A percentile compares a stretch with the other conserved stretches of the same genome.
phyloP scores from a whole-genome alignment of 2,797 vertebrate genomes.

The Notoglanidium macrostoma region DNA sequence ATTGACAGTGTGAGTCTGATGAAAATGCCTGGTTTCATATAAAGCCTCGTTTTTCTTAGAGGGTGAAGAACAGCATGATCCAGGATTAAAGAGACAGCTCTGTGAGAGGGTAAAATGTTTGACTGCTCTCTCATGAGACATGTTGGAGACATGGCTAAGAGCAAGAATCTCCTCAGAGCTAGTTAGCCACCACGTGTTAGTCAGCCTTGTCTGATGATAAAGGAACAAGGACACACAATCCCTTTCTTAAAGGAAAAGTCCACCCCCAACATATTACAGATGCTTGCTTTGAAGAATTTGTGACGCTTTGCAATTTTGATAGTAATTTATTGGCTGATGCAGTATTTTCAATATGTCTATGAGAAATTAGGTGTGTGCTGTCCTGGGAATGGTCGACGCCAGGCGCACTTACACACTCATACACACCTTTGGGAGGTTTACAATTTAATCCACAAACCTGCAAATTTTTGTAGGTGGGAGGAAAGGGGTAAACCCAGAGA shows the following conservation, averaged over 20 bases:
- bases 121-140: not conserved
- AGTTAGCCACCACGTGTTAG: not conserved
- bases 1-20: constrained; percentile 4
- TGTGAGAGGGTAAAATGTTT: constrained; percentile 1
- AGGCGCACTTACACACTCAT: not conserved
- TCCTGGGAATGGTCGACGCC: not conserved
- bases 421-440: not conserved
- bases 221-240: not conserved
- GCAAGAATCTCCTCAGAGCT: not conserved
- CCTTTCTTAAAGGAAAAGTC: not conserved
- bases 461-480: not conserved
- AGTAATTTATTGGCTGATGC: not conserved
- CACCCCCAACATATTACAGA: not conserved
- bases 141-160: not conserved
- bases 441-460: not conserved
- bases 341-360: not conserved
- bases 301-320: not conserved
- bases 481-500: not conserved
- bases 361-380: not conserved
- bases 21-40: constrained; percentile 10
- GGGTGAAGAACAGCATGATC: not conserved
- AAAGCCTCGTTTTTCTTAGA: not conserved
- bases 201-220: constrained; percentile 23
- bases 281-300: not conserved
- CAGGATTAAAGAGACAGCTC: not conserved